Conservation (phyloP, 2,113 vertebrate species). For the Chinchilla lanigera region DNA sequence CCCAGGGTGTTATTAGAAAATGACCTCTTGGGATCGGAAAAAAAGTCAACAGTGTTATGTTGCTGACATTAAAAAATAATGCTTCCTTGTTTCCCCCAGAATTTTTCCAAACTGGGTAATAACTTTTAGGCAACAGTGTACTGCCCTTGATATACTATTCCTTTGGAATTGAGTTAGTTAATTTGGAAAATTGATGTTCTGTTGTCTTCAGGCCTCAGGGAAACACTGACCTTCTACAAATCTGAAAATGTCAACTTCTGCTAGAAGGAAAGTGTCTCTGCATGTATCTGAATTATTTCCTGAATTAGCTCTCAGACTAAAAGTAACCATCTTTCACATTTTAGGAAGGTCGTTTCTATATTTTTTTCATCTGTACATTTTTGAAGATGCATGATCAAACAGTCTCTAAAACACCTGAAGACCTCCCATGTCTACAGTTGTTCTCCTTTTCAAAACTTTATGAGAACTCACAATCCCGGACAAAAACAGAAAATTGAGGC, state of each 20-base stretch:
- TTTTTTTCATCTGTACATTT: background rate
- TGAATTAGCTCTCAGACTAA: background rate
- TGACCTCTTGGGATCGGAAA: background rate
- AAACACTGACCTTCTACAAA: slow-evolving; percentile 70
- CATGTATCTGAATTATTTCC: slow-evolving; percentile 40
- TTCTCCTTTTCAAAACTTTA: background rate
- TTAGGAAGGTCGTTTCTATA: background rate
- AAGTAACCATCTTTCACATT: background rate
- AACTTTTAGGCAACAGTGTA: slow-evolving; percentile 11
- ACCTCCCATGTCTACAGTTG: background rate
- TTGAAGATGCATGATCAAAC: background rate
- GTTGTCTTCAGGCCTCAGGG: slow-evolving; percentile 63
- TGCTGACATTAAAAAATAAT: background rate
- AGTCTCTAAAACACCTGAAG: background rate
- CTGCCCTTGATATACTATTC: background rate
- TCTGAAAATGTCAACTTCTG: slow-evolving; percentile 75
- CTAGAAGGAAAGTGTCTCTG: slow-evolving; percentile 16
- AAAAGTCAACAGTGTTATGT: background rate
- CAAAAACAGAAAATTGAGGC: background rate
- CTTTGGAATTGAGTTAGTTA: slow-evolving; percentile 72
- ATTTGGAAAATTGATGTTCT: slow-evolving; percentile 44
- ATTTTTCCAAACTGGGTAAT: background rate
- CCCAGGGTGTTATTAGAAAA: background rate
- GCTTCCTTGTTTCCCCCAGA: background rate
- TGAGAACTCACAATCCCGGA: background rate